Percentiles rank a stretch among this genome's conserved stretches.
Evolutionary conservation across 1,140 invertebrate species (phyloP).

Genomic region (Monochamus saltuarius): DNA sequence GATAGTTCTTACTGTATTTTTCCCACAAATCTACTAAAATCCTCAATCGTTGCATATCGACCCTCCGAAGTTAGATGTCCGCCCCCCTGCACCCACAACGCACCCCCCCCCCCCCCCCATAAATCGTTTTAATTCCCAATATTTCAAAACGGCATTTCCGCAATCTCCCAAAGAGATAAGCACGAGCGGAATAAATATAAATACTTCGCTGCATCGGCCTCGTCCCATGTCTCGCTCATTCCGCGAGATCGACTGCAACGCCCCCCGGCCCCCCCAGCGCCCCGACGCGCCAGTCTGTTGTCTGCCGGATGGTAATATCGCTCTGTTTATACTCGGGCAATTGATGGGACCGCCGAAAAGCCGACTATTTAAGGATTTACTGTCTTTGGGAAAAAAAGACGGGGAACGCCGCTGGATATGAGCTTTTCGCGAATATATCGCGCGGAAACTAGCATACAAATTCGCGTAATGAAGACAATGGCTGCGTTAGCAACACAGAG

Average conservation of each 20-base stretch:
- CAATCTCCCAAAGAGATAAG: slow-evolving; percentile 28
- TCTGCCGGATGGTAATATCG: slow-evolving; percentile 40
- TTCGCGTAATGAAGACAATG: neutral
- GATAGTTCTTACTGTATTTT: no score
- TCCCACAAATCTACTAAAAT: no score
- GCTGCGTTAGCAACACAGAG: neutral
- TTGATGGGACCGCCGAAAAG: neutral
- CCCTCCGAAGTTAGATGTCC: no score
- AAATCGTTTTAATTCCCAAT: slow-evolving; percentile 32
- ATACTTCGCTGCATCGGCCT: slow-evolving; percentile 18
- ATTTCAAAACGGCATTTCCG: slow-evolving; percentile 25
- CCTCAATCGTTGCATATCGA: no score
- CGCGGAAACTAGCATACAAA: neutral
- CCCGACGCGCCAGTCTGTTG: slow-evolving; percentile 38
- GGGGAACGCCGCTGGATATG: neutral
- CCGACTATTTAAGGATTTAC: neutral
- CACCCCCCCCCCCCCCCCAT: slow-evolving; percentile 5
- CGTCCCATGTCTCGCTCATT: neutral
- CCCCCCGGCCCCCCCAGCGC: neutral
- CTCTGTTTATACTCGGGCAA: slow-evolving; percentile 30
- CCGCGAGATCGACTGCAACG: neutral
- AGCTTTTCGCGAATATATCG: neutral
- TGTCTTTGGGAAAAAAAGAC: neutral
- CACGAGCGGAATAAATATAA: slow-evolving; percentile 24
- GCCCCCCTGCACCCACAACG: no score